A percentile compares a stretch with the other conserved stretches of the same genome.
Conservation (phyloP, 2,888 invertebrate genomes). For the Terebella lapidaria region DNA sequence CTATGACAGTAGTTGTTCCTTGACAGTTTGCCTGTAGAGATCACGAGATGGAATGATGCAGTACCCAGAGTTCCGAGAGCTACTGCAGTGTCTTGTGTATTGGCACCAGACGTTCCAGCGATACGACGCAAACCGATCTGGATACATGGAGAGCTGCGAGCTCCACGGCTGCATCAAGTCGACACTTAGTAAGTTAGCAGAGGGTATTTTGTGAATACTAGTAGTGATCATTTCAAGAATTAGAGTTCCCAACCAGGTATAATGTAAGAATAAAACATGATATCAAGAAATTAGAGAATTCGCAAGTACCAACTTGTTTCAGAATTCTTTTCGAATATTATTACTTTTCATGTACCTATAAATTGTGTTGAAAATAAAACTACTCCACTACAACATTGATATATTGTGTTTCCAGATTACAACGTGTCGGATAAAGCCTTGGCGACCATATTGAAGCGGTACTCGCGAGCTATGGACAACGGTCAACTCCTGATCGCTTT, state of each 20-base stretch:
- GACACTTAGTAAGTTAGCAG: slow-evolving; percentile 29
- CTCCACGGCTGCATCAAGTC: slow-evolving; percentile 32
- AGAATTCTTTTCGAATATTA: background rate
- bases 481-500: slow-evolving; percentile 38
- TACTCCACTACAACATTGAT: background rate
- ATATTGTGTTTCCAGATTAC: slow-evolving; percentile 30
- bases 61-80: slow-evolving; percentile 42
- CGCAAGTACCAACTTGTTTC: background rate
- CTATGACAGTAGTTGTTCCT: too few relatives aligned
- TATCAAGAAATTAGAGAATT: slow-evolving; percentile 14
- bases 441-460: slow-evolving; percentile 39
- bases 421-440: slow-evolving; percentile 30
- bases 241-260: too few relatives aligned
- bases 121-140: slow-evolving; percentile 35
- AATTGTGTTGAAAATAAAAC: background rate
- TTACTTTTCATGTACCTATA: background rate
- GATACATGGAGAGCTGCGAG: slow-evolving; percentile 39
- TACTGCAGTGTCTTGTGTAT: slow-evolving; percentile 43
- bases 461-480: slow-evolving; percentile 33
- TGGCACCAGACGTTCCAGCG: slow-evolving; percentile 40
- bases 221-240: background rate
- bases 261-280: too few relatives aligned
- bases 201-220: background rate
- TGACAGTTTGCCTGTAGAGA: background rate
- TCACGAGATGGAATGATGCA: slow-evolving; percentile 49